Evolutionary conservation across 1,140 invertebrate species (phyloP).

Genomic region (Cryptotermes secundus): DNA sequence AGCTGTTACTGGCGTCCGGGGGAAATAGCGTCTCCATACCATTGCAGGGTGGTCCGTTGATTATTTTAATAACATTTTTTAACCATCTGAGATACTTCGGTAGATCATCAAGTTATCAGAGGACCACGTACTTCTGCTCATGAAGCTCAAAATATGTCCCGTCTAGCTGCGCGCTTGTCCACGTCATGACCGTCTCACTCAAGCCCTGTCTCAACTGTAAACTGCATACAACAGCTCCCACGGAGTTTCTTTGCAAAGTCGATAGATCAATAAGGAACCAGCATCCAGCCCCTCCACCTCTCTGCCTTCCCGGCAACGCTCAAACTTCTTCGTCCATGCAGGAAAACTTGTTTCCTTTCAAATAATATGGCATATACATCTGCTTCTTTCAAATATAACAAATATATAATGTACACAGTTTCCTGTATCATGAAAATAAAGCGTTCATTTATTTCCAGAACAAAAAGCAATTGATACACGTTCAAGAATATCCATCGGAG

Average conservation of each 20-base stretch:
- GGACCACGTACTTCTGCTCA: no score
- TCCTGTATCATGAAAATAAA: background rate
- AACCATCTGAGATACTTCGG: no score
- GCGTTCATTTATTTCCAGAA: background rate
- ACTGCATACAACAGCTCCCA: background rate
- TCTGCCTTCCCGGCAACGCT: background rate
- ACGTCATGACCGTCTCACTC: background rate
- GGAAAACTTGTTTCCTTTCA: background rate
- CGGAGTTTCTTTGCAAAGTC: constrained; percentile 8
- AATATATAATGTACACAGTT: background rate
- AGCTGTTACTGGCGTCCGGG: no score
- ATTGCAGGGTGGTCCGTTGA: no score
- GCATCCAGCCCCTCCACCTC: background rate
- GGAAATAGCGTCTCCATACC: no score
- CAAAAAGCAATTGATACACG: background rate
- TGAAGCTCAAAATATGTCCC: no score
- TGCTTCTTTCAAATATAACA: background rate
- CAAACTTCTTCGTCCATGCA: background rate
- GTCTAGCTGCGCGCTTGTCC: background rate
- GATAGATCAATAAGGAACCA: constrained; percentile 16
- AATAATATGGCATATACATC: background rate
- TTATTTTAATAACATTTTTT: no score
- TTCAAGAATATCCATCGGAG: background rate
- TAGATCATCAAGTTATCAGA: no score
- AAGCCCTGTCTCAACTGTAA: background rate